A percentile compares a stretch with the other conserved stretches of the same genome.
phyloP scores from a whole-genome alignment of 2,113 vertebrate genomes.

The Eulemur rufifrons region DNA sequence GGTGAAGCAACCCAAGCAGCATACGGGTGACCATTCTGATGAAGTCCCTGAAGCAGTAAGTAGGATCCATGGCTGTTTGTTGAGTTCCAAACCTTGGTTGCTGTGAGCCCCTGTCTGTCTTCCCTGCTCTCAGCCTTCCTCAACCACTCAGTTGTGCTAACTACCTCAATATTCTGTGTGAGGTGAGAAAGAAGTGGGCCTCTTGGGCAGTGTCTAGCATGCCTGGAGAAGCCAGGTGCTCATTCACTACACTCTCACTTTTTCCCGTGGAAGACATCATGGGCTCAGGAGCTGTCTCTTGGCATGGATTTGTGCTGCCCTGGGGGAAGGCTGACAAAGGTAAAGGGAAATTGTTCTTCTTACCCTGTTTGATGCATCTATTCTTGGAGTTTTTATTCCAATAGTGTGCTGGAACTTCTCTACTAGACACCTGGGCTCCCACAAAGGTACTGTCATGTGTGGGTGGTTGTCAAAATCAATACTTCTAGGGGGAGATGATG shows the following conservation, averaged over 20 bases:
- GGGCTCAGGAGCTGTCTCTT: not conserved
- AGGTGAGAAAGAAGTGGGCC: not conserved
- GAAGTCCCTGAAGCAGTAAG: not conserved
- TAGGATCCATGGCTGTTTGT: not conserved
- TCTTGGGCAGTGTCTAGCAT: not conserved
- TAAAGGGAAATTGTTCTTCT: not conserved
- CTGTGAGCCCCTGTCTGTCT: not conserved
- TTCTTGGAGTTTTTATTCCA: not conserved
- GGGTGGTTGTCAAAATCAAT: not conserved
- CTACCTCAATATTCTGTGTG: not conserved
- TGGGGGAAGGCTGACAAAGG: not conserved
- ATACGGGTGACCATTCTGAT: too few relatives aligned
- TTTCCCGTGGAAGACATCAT: not conserved
- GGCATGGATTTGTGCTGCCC: not conserved
- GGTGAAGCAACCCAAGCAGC: not conserved
- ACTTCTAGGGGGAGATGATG: not conserved
- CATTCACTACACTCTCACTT: not conserved
- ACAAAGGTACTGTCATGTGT: not conserved
- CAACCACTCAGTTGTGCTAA: not conserved
- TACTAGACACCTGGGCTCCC: not conserved
- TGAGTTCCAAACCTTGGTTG: not conserved
- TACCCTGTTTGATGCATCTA: not conserved
- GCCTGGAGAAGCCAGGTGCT: not conserved
- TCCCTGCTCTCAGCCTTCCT: not conserved
- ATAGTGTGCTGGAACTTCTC: not conserved